These are phyloP conservation scores for Drosophila ohnishii DNA, from an alignment of 1,140 invertebrate genomes.

Conservation along the genomic window DNA sequence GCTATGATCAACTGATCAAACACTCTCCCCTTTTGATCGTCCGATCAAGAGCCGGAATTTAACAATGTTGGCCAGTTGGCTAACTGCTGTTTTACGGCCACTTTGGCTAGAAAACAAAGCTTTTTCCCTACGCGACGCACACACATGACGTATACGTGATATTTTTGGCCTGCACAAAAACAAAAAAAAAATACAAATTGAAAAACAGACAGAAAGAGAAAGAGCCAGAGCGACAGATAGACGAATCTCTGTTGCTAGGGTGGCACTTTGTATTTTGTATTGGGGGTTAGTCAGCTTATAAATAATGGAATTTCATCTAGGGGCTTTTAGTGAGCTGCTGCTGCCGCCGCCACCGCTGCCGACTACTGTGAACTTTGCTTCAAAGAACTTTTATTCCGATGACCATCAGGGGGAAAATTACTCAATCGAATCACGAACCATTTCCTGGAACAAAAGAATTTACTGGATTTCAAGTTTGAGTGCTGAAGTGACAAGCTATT, in stretches of 20 bases:
- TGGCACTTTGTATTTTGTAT: slow-evolving; percentile 20
- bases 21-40: slow-evolving; percentile 18
- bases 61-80: slow-evolving; percentile 27
- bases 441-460: slow-evolving; percentile 15
- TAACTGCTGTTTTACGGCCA: slow-evolving; percentile 39
- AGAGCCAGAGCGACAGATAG: neutral
- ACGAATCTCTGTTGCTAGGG: slow-evolving; percentile 46
- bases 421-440: slow-evolving; percentile 23
- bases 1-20: slow-evolving; percentile 34
- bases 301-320: slow-evolving; percentile 41
- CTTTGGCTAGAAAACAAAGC: slow-evolving; percentile 32
- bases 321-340: slow-evolving; percentile 4
- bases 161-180: slow-evolving; percentile 35
- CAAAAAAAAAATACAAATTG: neutral
- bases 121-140: slow-evolving; percentile 37
- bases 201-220: neutral
- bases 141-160: slow-evolving; percentile 50
- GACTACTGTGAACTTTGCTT: slow-evolving; percentile 23
- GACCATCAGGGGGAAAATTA: slow-evolving; percentile 14
- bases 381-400: slow-evolving; percentile 16
- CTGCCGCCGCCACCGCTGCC: neutral
- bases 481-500: neutral
- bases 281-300: slow-evolving; percentile 44
- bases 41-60: slow-evolving; percentile 10
- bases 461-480: neutral